Evolutionary conservation across 2,888 invertebrate species (phyloP), one percentile per base, ranked within the genome.

Genomic region (Agrochola macilenta): DNA sequence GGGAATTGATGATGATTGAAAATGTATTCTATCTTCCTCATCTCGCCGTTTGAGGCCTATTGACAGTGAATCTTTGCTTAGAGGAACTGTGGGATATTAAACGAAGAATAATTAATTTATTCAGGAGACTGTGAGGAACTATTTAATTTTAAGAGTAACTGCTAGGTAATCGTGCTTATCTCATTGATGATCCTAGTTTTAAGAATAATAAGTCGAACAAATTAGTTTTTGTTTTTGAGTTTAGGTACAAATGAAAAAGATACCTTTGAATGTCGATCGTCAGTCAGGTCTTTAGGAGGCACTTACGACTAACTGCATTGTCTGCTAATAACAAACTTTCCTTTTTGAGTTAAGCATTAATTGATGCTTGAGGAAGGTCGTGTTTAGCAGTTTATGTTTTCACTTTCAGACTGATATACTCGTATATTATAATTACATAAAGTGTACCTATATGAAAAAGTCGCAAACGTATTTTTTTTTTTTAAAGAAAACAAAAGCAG

Each of bases 1-100:
- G 71, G 66, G 80, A 83, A 76, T 73, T 81, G 69, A 86, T 88
- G 78, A 83, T 80, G 84, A 86, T 88, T 84, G 87, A 74, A 87
- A 80, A 83, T 87, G 84, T 84, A 84, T 87, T 84, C 70, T 74
- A 73, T 83, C 84, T 68, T 70, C 64, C 64, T 76, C 84, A 58
- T 79, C 69, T 70, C 43, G 23, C 20, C 60, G 68, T 57, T 77
- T 69, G 52, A 71, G 43, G 84, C 84, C 71, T 72, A 74, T 66
- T 73, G 82, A 26, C 39, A 26, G 49, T 43, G n/a, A 76, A 57
- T 66, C 69, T 82, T 82, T 72, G 69, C 58, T 52, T 63, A 30
- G 49, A 23, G 52, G 69, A 39, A 11, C 69, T 52, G 57, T 35
- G 60, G n/a, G 58, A 73, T 86, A 70, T 83, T 72, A 58, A n/a